Percentiles rank a stretch among this genome's conserved stretches.
Conservation (phyloP, 35 echinoderm and acorn worm genomes). For the Heliocidaris erythrogramma region DNA sequence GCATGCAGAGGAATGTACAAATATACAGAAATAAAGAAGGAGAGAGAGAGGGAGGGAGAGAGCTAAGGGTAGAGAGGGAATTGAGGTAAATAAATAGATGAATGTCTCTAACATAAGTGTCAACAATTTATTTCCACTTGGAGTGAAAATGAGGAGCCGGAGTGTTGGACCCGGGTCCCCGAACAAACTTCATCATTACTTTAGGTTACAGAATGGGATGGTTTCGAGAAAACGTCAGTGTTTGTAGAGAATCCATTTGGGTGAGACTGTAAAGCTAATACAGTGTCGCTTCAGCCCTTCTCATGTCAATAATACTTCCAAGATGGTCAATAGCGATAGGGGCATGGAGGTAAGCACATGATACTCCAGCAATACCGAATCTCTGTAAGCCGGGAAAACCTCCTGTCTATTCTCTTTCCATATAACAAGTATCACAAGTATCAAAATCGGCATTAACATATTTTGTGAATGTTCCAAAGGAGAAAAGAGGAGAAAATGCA, state of each 20-base stretch:
- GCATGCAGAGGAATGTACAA: background rate
- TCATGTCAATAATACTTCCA: background rate
- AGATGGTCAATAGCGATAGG: background rate
- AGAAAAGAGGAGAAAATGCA: too few relatives aligned
- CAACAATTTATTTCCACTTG: background rate
- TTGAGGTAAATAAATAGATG: background rate
- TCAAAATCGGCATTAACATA: too few relatives aligned
- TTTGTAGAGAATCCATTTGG: slow-evolving; percentile 4
- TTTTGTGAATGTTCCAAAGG: too few relatives aligned
- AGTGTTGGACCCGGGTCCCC: background rate
- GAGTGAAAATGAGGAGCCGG: background rate
- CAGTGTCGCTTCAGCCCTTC: background rate
- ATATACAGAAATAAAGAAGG: background rate
- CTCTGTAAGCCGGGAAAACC: background rate
- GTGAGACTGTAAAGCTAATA: background rate
- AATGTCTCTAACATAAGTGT: background rate
- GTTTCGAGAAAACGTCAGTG: background rate
- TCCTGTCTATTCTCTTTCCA: background rate
- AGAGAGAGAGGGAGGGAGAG: background rate
- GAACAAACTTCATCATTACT: background rate
- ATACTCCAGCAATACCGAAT: background rate
- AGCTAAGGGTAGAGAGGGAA: background rate
- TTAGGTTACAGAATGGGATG: background rate
- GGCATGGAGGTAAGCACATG: background rate
- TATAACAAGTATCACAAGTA: background rate